Evolutionary conservation across 2,113 vertebrate genomes (phyloP), one percentile per base, ranked within the genome.

Genomic region (Rousettus leschenaultii): DNA sequence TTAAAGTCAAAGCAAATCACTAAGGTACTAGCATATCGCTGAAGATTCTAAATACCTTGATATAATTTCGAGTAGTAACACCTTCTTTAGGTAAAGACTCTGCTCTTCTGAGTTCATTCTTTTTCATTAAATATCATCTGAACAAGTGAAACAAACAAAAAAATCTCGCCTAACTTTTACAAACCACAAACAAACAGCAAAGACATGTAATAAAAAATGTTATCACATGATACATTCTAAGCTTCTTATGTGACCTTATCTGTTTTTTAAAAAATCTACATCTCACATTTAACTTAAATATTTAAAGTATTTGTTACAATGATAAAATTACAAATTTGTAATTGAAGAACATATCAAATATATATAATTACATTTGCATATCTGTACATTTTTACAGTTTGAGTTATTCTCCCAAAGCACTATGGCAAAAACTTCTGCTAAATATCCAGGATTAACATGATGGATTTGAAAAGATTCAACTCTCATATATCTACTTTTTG

Each of bases 1-100:
- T 63, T 89, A 73, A 82, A 91, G 22, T 94, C 80, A 95, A 86
- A 97, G 53, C n/a, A 86, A 95, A 66, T 75, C 35, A 92, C 55
- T 85, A 9, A 79, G 14, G 40, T 1, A 84, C 22, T 43, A 91
- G 38, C 28, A 91, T 21, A 66, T 87, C 59, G 78, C 38, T 83
- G 28, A 93, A 86, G 61, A 68, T 10, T 51, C 38, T 82, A 45
- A 88, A 63, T 24, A 85, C 15, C 74, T 83, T 89, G 57, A 84
- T 38, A 90, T 1, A 87, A 86, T 63, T 77, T 82, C 43, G 80
- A 88, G 13, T 38, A 88, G 11, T 33, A 95, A 16, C 33, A 68
- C 7, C 43, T 73, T 85, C 59, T 86, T 65, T 71, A 96, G 43
- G 5, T 86, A 86, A 11, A 86, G 70, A 85, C 1, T 51, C 7